Percentiles rank a stretch among this genome's conserved stretches.
phyloP scores from a whole-genome alignment of 2,113 vertebrate genomes.

The Heptranchias perlo region DNA sequence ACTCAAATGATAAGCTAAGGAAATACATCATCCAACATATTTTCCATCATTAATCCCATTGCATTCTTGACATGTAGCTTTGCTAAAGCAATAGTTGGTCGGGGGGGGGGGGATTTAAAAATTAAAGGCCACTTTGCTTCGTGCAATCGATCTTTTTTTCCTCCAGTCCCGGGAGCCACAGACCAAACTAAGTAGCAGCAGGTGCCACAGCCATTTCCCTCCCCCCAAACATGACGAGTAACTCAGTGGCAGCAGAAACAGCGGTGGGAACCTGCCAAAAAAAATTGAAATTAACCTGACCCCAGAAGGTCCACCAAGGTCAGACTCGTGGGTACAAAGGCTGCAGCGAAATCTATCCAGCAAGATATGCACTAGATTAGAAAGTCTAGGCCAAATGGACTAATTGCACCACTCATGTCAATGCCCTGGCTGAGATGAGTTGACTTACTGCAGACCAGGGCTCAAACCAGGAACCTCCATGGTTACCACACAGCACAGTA shows the following conservation, averaged over 20 bases:
- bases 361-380: too few species aligned
- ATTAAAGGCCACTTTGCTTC: not conserved
- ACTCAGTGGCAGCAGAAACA: not conserved
- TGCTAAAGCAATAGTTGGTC: not conserved
- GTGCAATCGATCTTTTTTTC: not conserved
- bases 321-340: too few species aligned
- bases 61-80: not conserved
- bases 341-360: too few species aligned
- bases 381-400: too few species aligned
- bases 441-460: too few species aligned
- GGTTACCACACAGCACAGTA: too few species aligned
- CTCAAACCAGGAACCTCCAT: too few species aligned
- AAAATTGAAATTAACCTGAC: too few species aligned
- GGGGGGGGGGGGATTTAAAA: not conserved
- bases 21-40: not conserved
- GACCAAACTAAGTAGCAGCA: not conserved
- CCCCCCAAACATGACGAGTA: not conserved
- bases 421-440: too few species aligned
- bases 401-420: too few species aligned
- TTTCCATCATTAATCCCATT: not conserved
- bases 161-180: not conserved
- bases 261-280: not conserved
- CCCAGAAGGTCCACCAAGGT: too few species aligned
- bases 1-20: not conserved
- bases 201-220: not conserved